These are phyloP conservation scores for Cygnus buccinator DNA, from an alignment of 2,113 vertebrate species.

Conservation along the genomic window DNA sequence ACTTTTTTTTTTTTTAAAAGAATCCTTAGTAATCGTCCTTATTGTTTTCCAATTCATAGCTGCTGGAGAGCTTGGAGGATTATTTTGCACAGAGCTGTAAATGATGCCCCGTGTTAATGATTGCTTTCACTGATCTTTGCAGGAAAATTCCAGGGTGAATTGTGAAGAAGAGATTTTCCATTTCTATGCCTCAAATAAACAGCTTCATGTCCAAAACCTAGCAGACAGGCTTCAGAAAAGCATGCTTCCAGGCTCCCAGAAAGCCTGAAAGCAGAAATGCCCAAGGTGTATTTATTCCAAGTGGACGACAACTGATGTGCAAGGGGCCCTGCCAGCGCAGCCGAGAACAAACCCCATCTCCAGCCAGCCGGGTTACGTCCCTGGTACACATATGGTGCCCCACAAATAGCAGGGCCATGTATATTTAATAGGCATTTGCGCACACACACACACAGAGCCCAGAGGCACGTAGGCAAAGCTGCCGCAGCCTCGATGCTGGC, in stretches of 20 bases:
- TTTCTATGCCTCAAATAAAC: not conserved
- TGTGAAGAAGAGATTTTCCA: conserved; percentile 32
- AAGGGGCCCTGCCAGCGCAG: not conserved
- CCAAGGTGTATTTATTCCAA: not conserved
- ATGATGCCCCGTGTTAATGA: conserved; percentile 23
- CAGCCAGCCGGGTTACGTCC: not conserved
- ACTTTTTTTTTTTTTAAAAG: not conserved
- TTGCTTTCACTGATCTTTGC: conserved; percentile 19
- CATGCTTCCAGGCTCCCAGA: not conserved
- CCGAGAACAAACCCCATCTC: not conserved
- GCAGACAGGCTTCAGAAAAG: not conserved
- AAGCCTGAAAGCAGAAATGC: not conserved
- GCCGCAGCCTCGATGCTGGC: not conserved
- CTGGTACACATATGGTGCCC: not conserved
- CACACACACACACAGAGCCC: not conserved
- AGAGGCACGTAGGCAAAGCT: not conserved
- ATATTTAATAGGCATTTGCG: not conserved
- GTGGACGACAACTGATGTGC: not conserved
- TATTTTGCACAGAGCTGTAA: conserved; percentile 43
- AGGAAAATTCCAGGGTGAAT: conserved; percentile 28
- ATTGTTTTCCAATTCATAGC: conserved; percentile 6
- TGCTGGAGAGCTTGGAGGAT: conserved; percentile 6
- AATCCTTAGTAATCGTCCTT: not conserved
- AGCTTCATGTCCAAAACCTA: conserved; percentile 1
- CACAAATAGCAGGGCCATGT: not conserved